These are phyloP conservation scores for Lamellibrachia satsuma DNA, from an alignment of 2,888 invertebrate genomes.

Conservation along the genomic window DNA sequence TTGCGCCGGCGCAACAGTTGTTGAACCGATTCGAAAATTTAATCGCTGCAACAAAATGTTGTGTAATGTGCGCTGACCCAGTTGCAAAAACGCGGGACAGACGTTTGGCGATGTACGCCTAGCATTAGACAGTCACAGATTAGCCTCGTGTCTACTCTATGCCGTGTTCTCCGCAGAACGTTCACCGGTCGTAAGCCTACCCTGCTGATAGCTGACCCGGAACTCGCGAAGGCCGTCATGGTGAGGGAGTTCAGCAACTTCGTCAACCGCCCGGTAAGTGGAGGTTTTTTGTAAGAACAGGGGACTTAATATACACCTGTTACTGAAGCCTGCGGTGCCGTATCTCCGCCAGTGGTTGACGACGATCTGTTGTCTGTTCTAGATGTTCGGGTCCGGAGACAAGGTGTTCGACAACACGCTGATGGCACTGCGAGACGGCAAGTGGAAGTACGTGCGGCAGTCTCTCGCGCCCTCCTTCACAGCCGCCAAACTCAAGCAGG, in stretches of 20 bases:
- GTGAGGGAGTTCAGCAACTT: conserved; percentile 26
- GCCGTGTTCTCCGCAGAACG: background rate
- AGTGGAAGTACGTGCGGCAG: conserved; percentile 37
- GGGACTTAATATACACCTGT: background rate
- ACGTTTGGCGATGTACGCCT: too few species aligned
- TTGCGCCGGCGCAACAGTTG: too few species aligned
- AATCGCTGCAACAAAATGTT: too few species aligned
- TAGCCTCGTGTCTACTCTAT: background rate
- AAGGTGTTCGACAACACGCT: conserved; percentile 31
- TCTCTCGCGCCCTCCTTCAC: conserved; percentile 38
- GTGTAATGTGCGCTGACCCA: too few species aligned
- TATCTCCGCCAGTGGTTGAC: background rate
- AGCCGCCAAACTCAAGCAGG: conserved; percentile 35
- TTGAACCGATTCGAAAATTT: too few species aligned
- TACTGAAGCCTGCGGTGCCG: too few species aligned
- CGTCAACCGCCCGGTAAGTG: conserved; percentile 24
- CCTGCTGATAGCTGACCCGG: conserved; percentile 25
- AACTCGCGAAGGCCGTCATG: conserved; percentile 17
- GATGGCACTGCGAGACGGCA: conserved; percentile 29
- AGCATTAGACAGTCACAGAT: background rate
- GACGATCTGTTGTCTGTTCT: background rate
- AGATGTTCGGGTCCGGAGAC: conserved; percentile 24
- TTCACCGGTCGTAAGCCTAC: conserved; percentile 24
- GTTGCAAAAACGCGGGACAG: too few species aligned
- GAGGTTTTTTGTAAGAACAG: background rate